Base-by-base conservation (phyloP, 2,113 vertebrate genomes). In the Urocolius indicus region DNA sequence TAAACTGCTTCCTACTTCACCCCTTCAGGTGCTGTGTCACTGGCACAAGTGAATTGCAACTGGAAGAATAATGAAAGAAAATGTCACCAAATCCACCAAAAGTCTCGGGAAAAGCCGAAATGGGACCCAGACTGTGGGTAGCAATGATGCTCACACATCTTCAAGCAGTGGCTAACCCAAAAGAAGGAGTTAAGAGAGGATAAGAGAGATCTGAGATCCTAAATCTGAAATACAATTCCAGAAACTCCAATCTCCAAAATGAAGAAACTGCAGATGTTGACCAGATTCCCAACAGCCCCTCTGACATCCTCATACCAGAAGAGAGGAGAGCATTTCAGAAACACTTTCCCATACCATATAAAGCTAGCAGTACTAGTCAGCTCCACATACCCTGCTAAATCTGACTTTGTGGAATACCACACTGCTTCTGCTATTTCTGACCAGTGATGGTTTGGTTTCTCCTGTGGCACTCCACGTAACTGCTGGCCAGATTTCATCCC, bases 321-420 rank as follows among this genome's bases (percentile, higher is more conserved):
- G 57, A 59, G 81, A 45, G 54, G 15, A 65, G 24, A 65, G 7
- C 46, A 61, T 78, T 94, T 89, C 32, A 4, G 45, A 82, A 79
- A 48, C 41, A 13, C 61, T 78, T 92, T 84, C 54, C 46, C 87
- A 89, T 16, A 57, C 86, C 81, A 21, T 59, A 34, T 34, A 67
- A 82, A 94, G 65, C 48, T 46, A 74, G 66, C 49, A 87, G 68
- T 38, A 66, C 74, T 88, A 32, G 6, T 29, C 11, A 89, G 41
- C 93, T 75, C 86, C 81, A 69, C 89, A 76, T 43, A 68, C 58
- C n/a, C 93, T 66, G 87, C 94, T 95, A 94, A 94, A 95, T 95
- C 77, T 89, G 95, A 78, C 87, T 92, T 16, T 94, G 93, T 95
- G 96, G 95, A 96, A 79, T 54, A 95, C 95, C 96, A 90, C 95